Conservation (phyloP, 2,797 vertebrate species). For the Gadopsis marmoratus region DNA sequence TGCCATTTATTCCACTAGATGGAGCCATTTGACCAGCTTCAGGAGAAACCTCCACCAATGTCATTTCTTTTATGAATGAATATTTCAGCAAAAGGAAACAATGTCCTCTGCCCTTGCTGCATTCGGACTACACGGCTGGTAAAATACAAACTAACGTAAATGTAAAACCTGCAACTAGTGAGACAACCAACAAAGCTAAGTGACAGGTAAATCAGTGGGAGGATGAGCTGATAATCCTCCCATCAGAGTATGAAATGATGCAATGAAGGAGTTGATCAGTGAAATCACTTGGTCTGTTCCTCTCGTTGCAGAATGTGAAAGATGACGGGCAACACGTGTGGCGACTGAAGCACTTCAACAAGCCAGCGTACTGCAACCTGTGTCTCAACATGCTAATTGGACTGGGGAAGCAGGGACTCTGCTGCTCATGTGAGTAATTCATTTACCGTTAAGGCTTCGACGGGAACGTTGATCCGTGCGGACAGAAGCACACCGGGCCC, state of each 20-base stretch:
- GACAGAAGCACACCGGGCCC: background rate
- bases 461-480: background rate
- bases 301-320: constrained; percentile 90
- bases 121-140: background rate
- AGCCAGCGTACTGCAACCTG: constrained; percentile 96
- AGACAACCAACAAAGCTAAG: background rate
- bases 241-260: constrained; percentile 77
- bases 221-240: background rate
- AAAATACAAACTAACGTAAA: background rate
- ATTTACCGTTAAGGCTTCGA: background rate
- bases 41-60: accelerated
- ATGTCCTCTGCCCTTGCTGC: background rate
- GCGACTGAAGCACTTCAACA: constrained; percentile 97
- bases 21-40: constrained; percentile 60
- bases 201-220: background rate
- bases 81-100: background rate
- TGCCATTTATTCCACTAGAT: constrained; percentile 66
- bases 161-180: background rate
- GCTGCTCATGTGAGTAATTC: constrained; percentile 93
- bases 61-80: constrained; percentile 68
- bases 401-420: constrained; percentile 96
- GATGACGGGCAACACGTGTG: constrained; percentile 97
- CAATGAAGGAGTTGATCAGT: background rate
- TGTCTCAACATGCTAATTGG: constrained; percentile 96
- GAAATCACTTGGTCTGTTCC: background rate